A percentile compares a stretch with the other conserved stretches of the same genome.
Evolutionary conservation across 2,113 vertebrate species (phyloP).

Genomic region (Delphinus delphis): DNA sequence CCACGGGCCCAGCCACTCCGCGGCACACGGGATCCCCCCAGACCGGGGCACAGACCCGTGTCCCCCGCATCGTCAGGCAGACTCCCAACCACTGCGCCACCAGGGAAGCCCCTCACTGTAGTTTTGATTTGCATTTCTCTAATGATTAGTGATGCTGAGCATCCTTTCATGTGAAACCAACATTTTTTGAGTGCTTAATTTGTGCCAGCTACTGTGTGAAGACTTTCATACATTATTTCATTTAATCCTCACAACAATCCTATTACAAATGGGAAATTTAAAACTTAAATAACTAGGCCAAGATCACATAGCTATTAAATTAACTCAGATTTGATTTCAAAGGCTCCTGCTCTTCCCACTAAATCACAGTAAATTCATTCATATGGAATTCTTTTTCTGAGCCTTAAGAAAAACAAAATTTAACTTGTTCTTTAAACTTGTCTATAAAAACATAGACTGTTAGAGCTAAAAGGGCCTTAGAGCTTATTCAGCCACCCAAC

Average conservation of each 20-base stretch:
- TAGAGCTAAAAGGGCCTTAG: not conserved
- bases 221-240: not conserved
- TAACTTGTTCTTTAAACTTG: not conserved
- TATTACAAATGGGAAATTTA: constrained; percentile 14
- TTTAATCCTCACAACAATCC: constrained; percentile 16
- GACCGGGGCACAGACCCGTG: too few species aligned
- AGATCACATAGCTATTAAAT: not conserved
- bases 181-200: not conserved
- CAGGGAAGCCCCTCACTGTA: too few species aligned
- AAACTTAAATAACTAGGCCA: not conserved
- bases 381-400: not conserved
- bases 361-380: constrained; percentile 6
- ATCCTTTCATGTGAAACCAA: not conserved
- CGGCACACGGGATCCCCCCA: too few species aligned
- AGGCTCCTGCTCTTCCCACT: not conserved
- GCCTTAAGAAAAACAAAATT: constrained; percentile 5
- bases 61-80: too few species aligned
- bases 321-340: constrained; percentile 25
- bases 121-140: too few species aligned
- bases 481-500: not conserved
- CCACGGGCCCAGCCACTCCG: too few species aligned
- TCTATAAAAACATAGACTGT: not conserved
- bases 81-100: too few species aligned
- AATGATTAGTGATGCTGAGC: too few species aligned
- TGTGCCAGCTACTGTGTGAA: not conserved